Conservation (phyloP, 2,113 vertebrate species). For the Hippocampus mohnikei region DNA sequence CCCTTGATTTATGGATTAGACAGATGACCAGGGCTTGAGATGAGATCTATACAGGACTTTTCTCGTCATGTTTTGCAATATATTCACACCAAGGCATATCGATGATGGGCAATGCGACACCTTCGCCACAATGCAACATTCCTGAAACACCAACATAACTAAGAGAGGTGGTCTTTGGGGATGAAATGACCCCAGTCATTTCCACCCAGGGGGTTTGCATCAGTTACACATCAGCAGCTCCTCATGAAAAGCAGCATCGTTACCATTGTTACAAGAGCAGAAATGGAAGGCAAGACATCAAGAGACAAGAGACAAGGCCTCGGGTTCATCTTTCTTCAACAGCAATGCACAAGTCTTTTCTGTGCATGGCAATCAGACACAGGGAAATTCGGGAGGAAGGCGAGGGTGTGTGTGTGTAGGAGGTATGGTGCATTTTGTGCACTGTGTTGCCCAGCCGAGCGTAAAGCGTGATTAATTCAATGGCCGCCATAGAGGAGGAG, state of each 20-base stretch:
- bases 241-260: slow-evolving; percentile 22
- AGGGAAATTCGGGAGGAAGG: slow-evolving; percentile 25
- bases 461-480: slow-evolving; percentile 94
- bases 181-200: neutral
- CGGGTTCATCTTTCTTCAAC: slow-evolving; percentile 39
- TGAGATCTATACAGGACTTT: slow-evolving; percentile 41
- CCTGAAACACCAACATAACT: neutral
- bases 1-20: slow-evolving; percentile 60
- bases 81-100: slow-evolving; percentile 7
- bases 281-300: slow-evolving; percentile 16
- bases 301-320: slow-evolving; percentile 7
- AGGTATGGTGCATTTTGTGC: slow-evolving; percentile 67
- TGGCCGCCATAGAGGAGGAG: slow-evolving; percentile 82
- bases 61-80: slow-evolving; percentile 45
- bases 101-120: neutral
- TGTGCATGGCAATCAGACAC: slow-evolving; percentile 22
- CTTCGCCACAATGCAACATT: neutral
- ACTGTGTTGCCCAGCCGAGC: slow-evolving; percentile 72
- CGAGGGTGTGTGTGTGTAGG: neutral
- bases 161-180: neutral
- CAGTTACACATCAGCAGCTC: slow-evolving; percentile 34
- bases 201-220: slow-evolving; percentile 6
- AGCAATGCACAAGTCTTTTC: slow-evolving; percentile 39
- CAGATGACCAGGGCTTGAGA: slow-evolving; percentile 60
- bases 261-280: slow-evolving; percentile 33